These are phyloP conservation scores for Nannobrachium achirus DNA, from an alignment of 2,113 vertebrate species.

Conservation along the genomic window DNA sequence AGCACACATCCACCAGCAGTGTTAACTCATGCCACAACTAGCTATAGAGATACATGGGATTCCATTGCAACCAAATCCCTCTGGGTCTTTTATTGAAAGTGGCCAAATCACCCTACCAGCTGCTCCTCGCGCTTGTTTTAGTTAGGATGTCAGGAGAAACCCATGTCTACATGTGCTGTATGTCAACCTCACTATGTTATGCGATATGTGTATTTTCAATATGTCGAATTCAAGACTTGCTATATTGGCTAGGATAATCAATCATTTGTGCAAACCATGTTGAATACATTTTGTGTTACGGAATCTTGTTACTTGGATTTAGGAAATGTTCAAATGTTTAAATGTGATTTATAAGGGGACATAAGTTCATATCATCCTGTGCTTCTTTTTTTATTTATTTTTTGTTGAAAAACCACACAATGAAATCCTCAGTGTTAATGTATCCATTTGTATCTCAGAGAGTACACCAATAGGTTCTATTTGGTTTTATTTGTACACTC, in stretches of 20 bases:
- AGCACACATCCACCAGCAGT: constrained; percentile 34
- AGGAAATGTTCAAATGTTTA: constrained; percentile 24
- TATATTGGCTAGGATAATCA: not conserved
- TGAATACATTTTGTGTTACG: constrained; percentile 3
- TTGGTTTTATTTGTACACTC: constrained; percentile 1
- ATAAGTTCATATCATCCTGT: constrained; percentile 31
- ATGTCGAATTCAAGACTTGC: constrained; percentile 12
- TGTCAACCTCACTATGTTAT: constrained; percentile 34
- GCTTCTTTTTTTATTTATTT: constrained; percentile 45
- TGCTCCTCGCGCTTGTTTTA: constrained; percentile 27
- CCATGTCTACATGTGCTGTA: constrained; percentile 14
- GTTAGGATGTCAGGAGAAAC: constrained; percentile 27
- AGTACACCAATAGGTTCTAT: not conserved
- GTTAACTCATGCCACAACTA: constrained; percentile 33
- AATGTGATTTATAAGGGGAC: constrained; percentile 32
- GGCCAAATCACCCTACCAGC: constrained; percentile 49
- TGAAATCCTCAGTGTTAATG: not conserved
- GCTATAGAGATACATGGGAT: constrained; percentile 49
- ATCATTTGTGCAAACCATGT: constrained; percentile 18
- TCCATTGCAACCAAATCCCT: constrained; percentile 54
- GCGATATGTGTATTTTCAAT: constrained; percentile 40
- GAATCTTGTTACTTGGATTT: constrained; percentile 7
- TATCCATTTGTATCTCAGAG: too few relatives aligned
- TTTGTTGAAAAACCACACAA: constrained; percentile 6
- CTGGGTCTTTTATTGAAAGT: constrained; percentile 42